These are phyloP conservation scores for Poeciliopsis presidionis DNA, from an alignment of 2,797 vertebrate species.

Conservation along the genomic window DNA sequence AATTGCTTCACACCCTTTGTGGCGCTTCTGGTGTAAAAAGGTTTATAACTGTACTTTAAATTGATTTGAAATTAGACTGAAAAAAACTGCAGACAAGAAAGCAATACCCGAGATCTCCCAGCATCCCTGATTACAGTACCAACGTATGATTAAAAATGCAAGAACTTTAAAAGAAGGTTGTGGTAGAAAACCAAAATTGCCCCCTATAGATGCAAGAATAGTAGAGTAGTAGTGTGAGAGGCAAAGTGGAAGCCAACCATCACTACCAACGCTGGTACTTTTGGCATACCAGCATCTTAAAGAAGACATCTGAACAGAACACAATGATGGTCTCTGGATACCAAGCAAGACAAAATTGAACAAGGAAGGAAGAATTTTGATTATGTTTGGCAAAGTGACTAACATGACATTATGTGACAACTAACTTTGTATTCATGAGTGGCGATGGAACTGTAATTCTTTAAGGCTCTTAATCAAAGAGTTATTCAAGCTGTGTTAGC, in stretches of 20 bases:
- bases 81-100: not conserved
- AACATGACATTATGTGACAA: not conserved
- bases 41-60: not conserved
- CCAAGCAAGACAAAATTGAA: not conserved
- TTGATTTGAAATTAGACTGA: not conserved
- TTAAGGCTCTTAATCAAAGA: not conserved
- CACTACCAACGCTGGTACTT: not conserved
- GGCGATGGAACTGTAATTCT: not conserved
- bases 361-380: not conserved
- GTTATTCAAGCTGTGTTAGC: not conserved
- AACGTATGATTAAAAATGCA: not conserved
- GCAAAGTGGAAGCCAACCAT: not conserved
- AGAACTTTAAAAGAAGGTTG: slow-evolving; percentile 8
- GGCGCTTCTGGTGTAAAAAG: not conserved
- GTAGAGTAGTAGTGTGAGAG: not conserved
- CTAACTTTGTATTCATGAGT: not conserved
- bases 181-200: slow-evolving; percentile 7
- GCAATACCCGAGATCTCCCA: not conserved
- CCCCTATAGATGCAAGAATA: not conserved
- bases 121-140: not conserved
- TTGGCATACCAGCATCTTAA: not conserved
- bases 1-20: not conserved
- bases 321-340: not conserved
- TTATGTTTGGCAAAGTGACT: not conserved
- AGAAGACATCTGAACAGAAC: not conserved